Conservation (phyloP, 2,797 vertebrate species). For the Helicolenus hilgendorfi region DNA sequence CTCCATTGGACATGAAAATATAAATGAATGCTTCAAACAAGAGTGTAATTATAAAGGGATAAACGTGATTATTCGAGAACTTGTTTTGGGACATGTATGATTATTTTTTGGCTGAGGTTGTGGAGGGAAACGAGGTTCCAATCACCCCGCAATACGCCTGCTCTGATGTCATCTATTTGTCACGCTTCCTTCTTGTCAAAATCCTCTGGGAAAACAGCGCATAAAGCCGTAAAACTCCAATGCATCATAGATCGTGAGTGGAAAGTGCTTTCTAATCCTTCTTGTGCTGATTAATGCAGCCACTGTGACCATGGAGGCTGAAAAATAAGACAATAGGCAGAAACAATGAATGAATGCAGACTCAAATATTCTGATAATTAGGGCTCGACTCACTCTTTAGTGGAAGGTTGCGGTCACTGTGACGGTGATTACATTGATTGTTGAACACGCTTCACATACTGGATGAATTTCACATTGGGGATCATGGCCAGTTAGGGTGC, state of each 20-base stretch:
- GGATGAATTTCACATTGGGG: conserved; percentile 55
- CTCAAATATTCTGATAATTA: conserved; percentile 67
- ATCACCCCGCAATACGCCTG: conserved; percentile 62
- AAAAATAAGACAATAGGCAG: conserved; percentile 71
- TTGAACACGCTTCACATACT: conserved; percentile 62
- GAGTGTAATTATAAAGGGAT: conserved; percentile 69
- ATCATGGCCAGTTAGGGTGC: conserved; percentile 52
- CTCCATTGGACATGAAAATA: conserved; percentile 32
- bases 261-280: conserved; percentile 63
- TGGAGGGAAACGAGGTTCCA: conserved; percentile 62
- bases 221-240: conserved; percentile 45
- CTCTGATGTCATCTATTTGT: conserved; percentile 81
- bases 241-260: conserved; percentile 51
- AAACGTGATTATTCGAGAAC: conserved; percentile 55
- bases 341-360: conserved; percentile 54
- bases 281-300: conserved; percentile 68
- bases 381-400: conserved; percentile 35
- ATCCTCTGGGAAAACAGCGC: conserved; percentile 35
- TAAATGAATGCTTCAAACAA: conserved; percentile 56
- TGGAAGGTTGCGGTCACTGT: conserved; percentile 59
- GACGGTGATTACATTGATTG: conserved; percentile 70
- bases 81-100: conserved; percentile 72
- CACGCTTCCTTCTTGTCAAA: conserved; percentile 62
- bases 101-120: conserved; percentile 59
- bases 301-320: conserved; percentile 35